A percentile compares a stretch with the other conserved stretches of the same genome.
Evolutionary conservation across 2,797 vertebrate genomes (phyloP).

Genomic region (Halcyon chelicuti): DNA sequence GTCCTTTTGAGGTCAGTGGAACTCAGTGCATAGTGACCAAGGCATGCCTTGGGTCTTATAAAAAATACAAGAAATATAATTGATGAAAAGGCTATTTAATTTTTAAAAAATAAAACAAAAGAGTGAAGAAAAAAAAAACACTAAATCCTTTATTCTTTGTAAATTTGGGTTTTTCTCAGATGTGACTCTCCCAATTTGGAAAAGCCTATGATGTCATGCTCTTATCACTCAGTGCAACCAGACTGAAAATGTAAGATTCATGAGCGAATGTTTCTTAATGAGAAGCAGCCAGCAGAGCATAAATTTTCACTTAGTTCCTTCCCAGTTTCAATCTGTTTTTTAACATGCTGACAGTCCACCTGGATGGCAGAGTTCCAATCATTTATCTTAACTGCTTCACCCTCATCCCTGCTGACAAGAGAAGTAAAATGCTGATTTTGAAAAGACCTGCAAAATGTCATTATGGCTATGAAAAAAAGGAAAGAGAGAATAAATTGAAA

Average conservation of each 20-base stretch:
- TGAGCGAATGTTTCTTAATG: not conserved
- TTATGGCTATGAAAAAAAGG: not conserved
- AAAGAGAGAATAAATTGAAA: not conserved
- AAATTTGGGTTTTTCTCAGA: not conserved
- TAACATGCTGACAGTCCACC: slow-evolving; percentile 21
- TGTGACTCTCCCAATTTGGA: not conserved
- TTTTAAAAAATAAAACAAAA: not conserved
- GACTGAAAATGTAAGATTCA: slow-evolving; percentile 4
- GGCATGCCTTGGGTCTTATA: not conserved
- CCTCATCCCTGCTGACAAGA: slow-evolving; percentile 18
- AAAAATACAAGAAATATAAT: not conserved
- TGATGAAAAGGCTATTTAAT: not conserved
- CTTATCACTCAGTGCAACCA: not conserved
- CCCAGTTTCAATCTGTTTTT: not conserved
- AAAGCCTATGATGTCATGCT: not conserved
- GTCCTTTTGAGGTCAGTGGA: not conserved
- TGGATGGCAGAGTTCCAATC: not conserved
- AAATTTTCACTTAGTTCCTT: slow-evolving; percentile 34
- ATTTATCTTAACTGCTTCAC: not conserved
- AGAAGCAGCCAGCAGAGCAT: slow-evolving; percentile 17
- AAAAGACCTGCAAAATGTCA: slow-evolving; percentile 52
- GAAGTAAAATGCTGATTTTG: slow-evolving; percentile 61
- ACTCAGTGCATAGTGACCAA: not conserved
- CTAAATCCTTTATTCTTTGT: not conserved
- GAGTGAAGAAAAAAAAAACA: not conserved